These are phyloP conservation scores for Carlito syrichta DNA, from an alignment of 2,113 vertebrate genomes.

Conservation along the genomic window DNA sequence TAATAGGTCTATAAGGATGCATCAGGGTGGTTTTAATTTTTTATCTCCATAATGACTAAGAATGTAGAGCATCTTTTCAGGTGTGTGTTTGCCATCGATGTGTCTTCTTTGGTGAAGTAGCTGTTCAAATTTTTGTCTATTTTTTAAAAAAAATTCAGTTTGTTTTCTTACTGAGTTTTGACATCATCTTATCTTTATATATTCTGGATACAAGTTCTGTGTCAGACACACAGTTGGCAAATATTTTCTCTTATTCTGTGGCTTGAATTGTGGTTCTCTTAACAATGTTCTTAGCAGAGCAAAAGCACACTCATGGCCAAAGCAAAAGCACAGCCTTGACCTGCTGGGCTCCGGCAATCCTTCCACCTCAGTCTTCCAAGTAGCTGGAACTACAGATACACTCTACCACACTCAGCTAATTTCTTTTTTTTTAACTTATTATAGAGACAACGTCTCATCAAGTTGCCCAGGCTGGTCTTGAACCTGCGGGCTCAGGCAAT, in stretches of 20 bases:
- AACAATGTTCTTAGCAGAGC: neutral
- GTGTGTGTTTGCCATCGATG: neutral
- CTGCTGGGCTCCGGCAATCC: no score
- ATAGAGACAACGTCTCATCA: no score
- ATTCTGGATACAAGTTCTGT: neutral
- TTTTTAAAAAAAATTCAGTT: neutral
- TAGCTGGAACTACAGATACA: no score
- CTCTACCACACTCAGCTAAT: no score
- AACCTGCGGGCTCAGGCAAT: no score
- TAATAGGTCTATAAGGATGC: neutral
- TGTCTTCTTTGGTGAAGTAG: neutral
- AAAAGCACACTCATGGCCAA: no score
- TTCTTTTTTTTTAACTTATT: no score
- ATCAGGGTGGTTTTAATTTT: neutral
- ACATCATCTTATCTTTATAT: neutral
- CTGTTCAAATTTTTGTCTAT: neutral
- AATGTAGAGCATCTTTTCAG: neutral
- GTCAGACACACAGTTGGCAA: neutral
- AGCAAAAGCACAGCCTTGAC: no score
- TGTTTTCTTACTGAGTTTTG: neutral
- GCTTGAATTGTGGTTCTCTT: neutral
- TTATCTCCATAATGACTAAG: neutral
- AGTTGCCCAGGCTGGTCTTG: no score
- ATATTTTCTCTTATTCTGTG: neutral
- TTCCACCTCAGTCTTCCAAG: no score